Conservation (phyloP, 2,797 vertebrate genomes). For the Chelidonichthys spinosus region DNA sequence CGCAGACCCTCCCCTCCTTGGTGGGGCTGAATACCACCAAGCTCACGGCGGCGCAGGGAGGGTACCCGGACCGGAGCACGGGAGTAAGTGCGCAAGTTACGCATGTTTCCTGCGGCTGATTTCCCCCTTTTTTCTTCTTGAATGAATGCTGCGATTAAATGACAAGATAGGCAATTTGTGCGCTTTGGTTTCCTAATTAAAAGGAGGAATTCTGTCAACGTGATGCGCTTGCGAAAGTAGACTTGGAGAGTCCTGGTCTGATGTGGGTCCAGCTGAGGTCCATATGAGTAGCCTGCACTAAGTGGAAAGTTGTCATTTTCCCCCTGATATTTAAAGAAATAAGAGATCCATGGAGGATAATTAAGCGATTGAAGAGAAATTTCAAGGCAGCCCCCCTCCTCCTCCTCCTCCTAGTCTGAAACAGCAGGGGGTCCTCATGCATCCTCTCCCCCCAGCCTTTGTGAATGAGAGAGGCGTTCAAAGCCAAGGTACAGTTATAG, state of each 20-base stretch:
- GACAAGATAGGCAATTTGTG: background rate
- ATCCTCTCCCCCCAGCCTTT: background rate
- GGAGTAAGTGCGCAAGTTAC: constrained; percentile 89
- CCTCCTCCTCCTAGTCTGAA: background rate
- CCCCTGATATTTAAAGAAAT: constrained; percentile 12
- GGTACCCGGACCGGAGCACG: constrained; percentile 93
- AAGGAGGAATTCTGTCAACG: background rate
- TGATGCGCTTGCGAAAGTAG: constrained; percentile 30
- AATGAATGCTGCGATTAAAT: constrained; percentile 21
- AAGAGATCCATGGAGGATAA: constrained; percentile 7
- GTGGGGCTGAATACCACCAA: constrained; percentile 96
- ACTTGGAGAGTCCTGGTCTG: constrained; percentile 44
- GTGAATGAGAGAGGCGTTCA: constrained; percentile 50
- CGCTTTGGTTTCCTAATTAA: constrained; percentile 4
- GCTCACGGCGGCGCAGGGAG: constrained; percentile 92
- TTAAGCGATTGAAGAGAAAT: background rate
- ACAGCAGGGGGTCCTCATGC: constrained; percentile 25
- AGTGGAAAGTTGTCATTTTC: constrained; percentile 47
- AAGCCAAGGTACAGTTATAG: constrained; percentile 21
- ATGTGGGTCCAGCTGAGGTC: constrained; percentile 39
- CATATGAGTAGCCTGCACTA: background rate
- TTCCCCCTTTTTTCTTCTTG: background rate
- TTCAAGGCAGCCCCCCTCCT: background rate
- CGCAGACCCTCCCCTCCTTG: constrained; percentile 93
- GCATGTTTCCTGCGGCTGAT: constrained; percentile 21